Evolutionary conservation across 2,797 vertebrate species (phyloP), one percentile per base, ranked within the genome.

Genomic region (Graptemys geographica): DNA sequence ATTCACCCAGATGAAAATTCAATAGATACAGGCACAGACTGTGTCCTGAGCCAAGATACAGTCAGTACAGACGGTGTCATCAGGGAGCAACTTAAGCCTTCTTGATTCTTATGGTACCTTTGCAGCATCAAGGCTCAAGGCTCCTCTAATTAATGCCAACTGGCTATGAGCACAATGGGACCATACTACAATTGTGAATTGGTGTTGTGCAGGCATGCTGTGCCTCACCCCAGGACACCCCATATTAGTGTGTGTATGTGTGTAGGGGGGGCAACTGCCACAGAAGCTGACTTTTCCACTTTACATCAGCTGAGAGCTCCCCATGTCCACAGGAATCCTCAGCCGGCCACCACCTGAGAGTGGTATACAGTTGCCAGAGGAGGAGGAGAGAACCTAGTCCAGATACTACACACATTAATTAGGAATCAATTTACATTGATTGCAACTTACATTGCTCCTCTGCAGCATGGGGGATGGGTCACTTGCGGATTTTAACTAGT

Each of bases 351-450:
- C 83, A 84, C 79, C 83, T 90, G 88, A 74, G 65, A 91, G 79
- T 57, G 84, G 52, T 2, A 56, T 65, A 74, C 79, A 10, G 23
- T 1, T 52, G 55, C 82, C 65, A 88, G 78, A 53, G 51, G 80
- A 86, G 44, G n/a, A 72, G 18, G 47, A 91, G 55, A 91, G 92
- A 62, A 92, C 81, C 87, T 4, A 41, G 21, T 87, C 94, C 86
- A 89, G 83, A 81, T 11, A 31, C 88, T 81, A 72, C 41, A 93
- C 89, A 69, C 84, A 80, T 90, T 93, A 84, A 90, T 86, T 81
- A 91, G 0, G 0, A 90, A 90, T 78, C 95, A 94, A 93, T 89
- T 92, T 91, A 76, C 83, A 93, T 84, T 69, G 84, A 65, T 65
- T 65, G 62, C 62, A 65, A n/a, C n/a, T n/a, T 65, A 69, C 18